phyloP scores from a whole-genome alignment of 2,888 invertebrate species.

The Drosophila mayaguana region DNA sequence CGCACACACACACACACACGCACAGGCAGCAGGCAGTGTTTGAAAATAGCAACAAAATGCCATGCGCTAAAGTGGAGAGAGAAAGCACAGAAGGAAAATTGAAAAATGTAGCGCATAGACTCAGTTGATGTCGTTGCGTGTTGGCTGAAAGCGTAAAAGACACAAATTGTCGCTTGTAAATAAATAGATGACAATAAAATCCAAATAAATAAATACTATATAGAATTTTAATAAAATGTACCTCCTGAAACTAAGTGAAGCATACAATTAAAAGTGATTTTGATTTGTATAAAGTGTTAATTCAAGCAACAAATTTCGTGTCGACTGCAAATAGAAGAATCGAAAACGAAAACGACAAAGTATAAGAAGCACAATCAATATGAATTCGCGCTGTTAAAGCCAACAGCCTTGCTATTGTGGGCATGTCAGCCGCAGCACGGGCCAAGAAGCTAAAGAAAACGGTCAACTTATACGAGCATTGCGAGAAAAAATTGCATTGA shows the following conservation, averaged over 20 bases:
- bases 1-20: not conserved
- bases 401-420: conserved; percentile 35
- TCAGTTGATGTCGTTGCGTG: conserved; percentile 74
- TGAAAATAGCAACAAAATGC: conserved; percentile 35
- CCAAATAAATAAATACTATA: conserved; percentile 7
- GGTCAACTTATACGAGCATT: conserved; percentile 21
- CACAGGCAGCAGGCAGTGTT: conserved; percentile 38
- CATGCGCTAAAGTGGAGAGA: conserved; percentile 57
- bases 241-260: conserved; percentile 4
- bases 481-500: conserved; percentile 50
- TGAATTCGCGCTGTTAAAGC: conserved; percentile 36
- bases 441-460: conserved; percentile 23
- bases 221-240: conserved; percentile 1
- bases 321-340: conserved; percentile 2
- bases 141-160: conserved; percentile 60
- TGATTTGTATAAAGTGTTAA: conserved; percentile 4
- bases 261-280: conserved; percentile 10
- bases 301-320: conserved; percentile 8
- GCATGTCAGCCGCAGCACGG: conserved; percentile 19
- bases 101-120: conserved; percentile 62
- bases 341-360: not conserved
- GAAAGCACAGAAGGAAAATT: conserved; percentile 48
- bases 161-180: conserved; percentile 34
- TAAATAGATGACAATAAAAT: conserved; percentile 20
- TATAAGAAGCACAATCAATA: conserved; percentile 44